Evolutionary conservation across 2,113 vertebrate species (phyloP), one percentile per base, ranked within the genome.

Genomic region (Salminus brasiliensis): DNA sequence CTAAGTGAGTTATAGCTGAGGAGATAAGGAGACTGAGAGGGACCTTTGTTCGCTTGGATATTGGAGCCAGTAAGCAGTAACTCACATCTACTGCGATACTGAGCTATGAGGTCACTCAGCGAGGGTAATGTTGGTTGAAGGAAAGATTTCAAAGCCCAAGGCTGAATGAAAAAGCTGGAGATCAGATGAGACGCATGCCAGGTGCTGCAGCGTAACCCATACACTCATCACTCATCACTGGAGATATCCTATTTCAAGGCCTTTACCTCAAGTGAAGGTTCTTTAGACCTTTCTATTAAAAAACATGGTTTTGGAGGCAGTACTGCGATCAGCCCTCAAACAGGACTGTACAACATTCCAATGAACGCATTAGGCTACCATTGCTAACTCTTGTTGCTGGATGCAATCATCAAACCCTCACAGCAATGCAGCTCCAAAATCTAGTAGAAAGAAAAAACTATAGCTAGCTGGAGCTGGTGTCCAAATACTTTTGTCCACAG

Each of bases 91-190:
- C 62, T 23, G 36, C 32, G 13, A 25, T 63, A 57, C 52, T 69
- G 30, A 77, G 78, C 30, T n/a, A 85, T 79, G 83, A 85, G 72
- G 76, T 85, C 79, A 81, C 75, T 43, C 74, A 36, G 45, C 52
- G 12, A 30, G 30, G 2, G 25, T 15, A 62, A 13, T 12, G 72
- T 67, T 52, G 53, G 79, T 39, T 62, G 27, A 52, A 16, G 27
- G 52, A 68, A 72, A 60, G 49, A 59, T 59, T 72, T 73, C 69
- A 73, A 82, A 75, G 67, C 30, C 27, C 29, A 62, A 43, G 30
- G 8, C 11, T 62, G 43, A 81, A 72, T 53, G 59, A 72, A 67
- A 65, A 52, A 59, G 5, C 25, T 72, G 16, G 63, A 68, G 72
- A 85, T 79, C 70, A 73, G 53, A 30, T 62, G 70, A 66, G 43